Evolutionary conservation across 2,888 invertebrate species (phyloP).

Genomic region (Eudemis profundana): DNA sequence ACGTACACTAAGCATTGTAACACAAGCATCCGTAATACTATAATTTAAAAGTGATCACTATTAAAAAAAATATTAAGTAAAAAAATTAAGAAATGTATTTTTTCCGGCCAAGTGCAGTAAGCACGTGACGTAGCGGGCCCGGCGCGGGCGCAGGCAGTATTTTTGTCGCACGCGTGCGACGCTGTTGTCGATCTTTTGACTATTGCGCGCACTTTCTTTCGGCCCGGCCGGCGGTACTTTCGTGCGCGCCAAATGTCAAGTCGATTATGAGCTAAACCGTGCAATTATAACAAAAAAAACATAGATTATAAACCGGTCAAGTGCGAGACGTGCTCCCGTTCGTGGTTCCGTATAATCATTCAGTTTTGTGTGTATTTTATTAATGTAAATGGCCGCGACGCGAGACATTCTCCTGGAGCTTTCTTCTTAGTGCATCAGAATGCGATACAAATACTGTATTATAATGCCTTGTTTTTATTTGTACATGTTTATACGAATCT

Average conservation of each 20-base stretch:
- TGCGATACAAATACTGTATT: too few species aligned
- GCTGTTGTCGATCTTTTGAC: conserved; percentile 68
- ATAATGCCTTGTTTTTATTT: too few species aligned
- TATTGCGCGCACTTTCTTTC: conserved; percentile 57
- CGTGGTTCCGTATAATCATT: conserved; percentile 11
- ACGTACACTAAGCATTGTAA: neutral
- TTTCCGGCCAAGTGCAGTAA: conserved; percentile 8
- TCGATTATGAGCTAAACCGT: conserved; percentile 37
- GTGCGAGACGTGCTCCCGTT: conserved; percentile 18
- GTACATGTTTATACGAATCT: too few species aligned
- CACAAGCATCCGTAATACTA: neutral
- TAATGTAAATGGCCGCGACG: too few species aligned
- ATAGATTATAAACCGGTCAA: conserved; percentile 8
- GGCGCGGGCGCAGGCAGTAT: conserved; percentile 50
- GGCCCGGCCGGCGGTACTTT: conserved; percentile 36
- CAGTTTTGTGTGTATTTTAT: too few species aligned
- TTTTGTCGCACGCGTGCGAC: conserved; percentile 66
- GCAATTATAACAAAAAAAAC: conserved; percentile 33
- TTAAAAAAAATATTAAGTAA: neutral
- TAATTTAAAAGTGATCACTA: neutral
- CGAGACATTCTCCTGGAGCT: too few species aligned
- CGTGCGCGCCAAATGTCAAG: conserved; percentile 43
- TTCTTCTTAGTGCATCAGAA: too few species aligned
- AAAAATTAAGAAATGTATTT: neutral
- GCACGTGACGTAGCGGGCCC: neutral